Base-by-base conservation (phyloP, 2,888 invertebrate species). In the Sphaerophoria taeniata region DNA sequence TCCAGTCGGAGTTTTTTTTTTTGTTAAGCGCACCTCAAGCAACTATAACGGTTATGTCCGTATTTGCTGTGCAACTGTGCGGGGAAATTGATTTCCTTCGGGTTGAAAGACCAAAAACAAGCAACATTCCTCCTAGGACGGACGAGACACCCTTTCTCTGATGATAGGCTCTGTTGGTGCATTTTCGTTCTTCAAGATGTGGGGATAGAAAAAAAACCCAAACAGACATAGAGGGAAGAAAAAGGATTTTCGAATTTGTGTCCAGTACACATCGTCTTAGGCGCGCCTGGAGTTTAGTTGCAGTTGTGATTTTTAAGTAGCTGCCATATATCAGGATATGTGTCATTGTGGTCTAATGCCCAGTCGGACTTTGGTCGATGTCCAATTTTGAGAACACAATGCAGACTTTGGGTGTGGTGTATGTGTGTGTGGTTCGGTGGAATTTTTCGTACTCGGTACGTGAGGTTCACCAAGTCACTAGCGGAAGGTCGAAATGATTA, bases 191-290 rank as follows among this genome's bases (percentile, higher is more conserved):
- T 71, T 60, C 69, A 77, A 67, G 34, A 74, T 7, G 63, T 12
- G 12, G 43, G 43, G 9, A 7, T 9, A 43, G 43, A 12, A 43
- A 9, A 43, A 6, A 43, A 43, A 33, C 2, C 6, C 14, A 47
- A 2, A 61, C 12, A 65, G 36, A 56, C 16, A 63, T 36, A 78
- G 58, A 71, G 49, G 45, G 11, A 65, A 58, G 65, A 14, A 75
- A 11, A 79, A 85, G 76, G 85, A 81, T 85, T 85, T 85, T 43
- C 33, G 85, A 76, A 85, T 85, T 85, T 85, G 77, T 85, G 85
- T 85, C 85, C 85, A 81, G 80, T 69, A 81, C 85, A 85, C 80
- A 85, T 85, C 85, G 85, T 81, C 85, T 85, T 85, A 85, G 85
- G 80, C 85, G 69, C 61, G 70, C 61, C 70, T 58, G 11, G 70